A percentile compares a stretch with the other conserved stretches of the same genome.
phyloP scores from a whole-genome alignment of 2,113 vertebrate species.

The Cyprinodon brontotheroides region DNA sequence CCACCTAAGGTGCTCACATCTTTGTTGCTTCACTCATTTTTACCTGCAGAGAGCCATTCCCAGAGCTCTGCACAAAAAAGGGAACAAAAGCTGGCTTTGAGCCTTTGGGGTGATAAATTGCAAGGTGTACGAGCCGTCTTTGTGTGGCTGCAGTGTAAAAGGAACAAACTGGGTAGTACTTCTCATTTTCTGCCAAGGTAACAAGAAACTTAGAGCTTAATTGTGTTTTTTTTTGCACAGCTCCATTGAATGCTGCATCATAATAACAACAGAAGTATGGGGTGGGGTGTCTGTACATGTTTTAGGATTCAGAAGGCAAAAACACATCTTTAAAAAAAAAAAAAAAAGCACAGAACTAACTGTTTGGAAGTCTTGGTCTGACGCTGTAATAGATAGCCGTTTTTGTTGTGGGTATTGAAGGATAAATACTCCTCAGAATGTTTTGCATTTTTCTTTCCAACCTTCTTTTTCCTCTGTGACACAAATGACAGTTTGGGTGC shows the following conservation, averaged over 20 bases:
- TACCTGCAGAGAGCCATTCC: conserved; percentile 31
- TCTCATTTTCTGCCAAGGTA: conserved; percentile 40
- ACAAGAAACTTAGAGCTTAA: conserved; percentile 37
- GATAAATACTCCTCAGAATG: conserved; percentile 1
- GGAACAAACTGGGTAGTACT: conserved; percentile 11
- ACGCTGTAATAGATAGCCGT: background rate
- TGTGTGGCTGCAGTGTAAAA: conserved; percentile 36
- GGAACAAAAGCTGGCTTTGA: conserved; percentile 62
- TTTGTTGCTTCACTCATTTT: conserved; percentile 18
- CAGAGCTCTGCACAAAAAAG: conserved; percentile 26
- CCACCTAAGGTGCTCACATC: conserved; percentile 47
- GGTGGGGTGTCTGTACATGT: conserved; percentile 32
- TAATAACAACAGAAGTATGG: conserved; percentile 17
- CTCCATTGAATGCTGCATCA: background rate
- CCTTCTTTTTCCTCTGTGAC: conserved; percentile 8
- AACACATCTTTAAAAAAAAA: conserved; percentile 20
- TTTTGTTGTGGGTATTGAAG: conserved; percentile 19
- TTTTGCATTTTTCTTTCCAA: background rate
- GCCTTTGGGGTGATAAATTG: conserved; percentile 49
- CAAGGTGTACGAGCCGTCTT: conserved; percentile 50
- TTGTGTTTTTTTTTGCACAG: conserved; percentile 17
- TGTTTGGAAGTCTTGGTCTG: background rate
- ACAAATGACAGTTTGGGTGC: conserved; percentile 4
- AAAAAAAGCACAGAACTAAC: background rate
- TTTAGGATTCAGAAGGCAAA: conserved; percentile 36